A percentile compares a stretch with the other conserved stretches of the same genome.
Conservation (phyloP, 2,888 invertebrate genomes). For the Ectemnius lituratus region DNA sequence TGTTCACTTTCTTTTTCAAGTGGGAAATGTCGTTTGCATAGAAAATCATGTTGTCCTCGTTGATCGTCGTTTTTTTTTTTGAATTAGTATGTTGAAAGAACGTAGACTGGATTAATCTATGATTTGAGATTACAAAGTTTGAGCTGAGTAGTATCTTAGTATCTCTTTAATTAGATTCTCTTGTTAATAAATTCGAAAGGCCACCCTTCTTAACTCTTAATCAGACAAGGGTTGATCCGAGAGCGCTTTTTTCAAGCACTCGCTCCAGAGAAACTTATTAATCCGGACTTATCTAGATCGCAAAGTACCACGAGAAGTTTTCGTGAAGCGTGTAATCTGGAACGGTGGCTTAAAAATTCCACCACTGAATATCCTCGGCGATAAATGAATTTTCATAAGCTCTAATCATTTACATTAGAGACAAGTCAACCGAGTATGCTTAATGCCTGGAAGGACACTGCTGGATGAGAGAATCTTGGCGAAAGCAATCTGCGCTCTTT, state of each 20-base stretch:
- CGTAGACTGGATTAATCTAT: background rate
- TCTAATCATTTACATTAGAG: constrained; percentile 34
- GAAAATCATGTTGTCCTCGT: too few relatives aligned
- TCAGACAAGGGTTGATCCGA: background rate
- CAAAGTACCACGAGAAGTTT: constrained; percentile 10
- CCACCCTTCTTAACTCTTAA: background rate
- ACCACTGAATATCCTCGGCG: background rate
- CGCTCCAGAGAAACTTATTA: constrained; percentile 20
- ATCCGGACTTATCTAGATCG: constrained; percentile 9
- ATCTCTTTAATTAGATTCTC: background rate
- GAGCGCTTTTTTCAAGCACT: background rate
- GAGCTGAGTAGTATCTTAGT: background rate
- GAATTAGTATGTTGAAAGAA: too few relatives aligned
- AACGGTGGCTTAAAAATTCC: constrained; percentile 27
- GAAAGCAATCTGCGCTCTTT: too few relatives aligned
- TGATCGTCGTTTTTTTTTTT: too few relatives aligned
- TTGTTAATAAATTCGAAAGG: background rate
- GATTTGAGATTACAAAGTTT: background rate
- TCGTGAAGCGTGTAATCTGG: constrained; percentile 21
- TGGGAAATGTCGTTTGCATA: too few relatives aligned
- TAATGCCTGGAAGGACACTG: too few relatives aligned
- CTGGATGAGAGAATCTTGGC: too few relatives aligned
- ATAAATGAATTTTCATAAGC: constrained; percentile 45
- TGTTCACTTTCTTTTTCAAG: too few relatives aligned
- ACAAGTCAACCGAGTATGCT: background rate